These are phyloP conservation scores for Tarsius wallacei DNA, from an alignment of 2,797 vertebrate genomes.

Conservation along the genomic window DNA sequence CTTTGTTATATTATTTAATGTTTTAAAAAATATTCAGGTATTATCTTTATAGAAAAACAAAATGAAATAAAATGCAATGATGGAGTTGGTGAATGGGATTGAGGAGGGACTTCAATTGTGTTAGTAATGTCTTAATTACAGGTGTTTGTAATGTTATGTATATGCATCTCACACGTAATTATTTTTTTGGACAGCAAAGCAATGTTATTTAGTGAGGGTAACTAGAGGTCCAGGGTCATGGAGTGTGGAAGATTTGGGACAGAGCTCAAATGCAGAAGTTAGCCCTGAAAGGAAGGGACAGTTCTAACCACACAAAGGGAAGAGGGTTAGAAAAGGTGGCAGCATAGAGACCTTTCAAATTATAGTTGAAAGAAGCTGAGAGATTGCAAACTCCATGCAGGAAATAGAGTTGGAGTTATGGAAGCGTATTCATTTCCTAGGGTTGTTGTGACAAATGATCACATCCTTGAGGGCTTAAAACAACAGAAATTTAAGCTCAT, in stretches of 20 bases:
- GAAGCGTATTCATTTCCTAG: background rate
- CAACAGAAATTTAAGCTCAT: background rate
- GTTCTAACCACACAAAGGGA: too few species aligned
- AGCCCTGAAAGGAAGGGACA: background rate
- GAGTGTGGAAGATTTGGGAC: background rate
- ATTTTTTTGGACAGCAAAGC: background rate
- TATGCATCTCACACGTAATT: background rate
- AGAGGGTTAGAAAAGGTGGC: background rate
- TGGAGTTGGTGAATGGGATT: background rate
- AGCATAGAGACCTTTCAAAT: background rate
- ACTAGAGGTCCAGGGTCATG: background rate
- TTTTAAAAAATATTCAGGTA: background rate
- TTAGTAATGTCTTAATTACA: background rate
- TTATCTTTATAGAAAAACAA: background rate
- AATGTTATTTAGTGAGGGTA: background rate
- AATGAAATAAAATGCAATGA: background rate
- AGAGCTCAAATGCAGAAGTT: background rate
- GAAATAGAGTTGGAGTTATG: background rate
- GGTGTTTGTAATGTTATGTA: background rate
- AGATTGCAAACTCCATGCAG: background rate
- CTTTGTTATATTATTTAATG: background rate
- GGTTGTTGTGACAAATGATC: background rate
- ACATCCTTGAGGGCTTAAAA: background rate
- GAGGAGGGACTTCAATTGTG: background rate
- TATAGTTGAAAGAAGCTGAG: background rate